Evolutionary conservation across 2,113 vertebrate genomes (phyloP).

Genomic region (Nematolebias whitei): DNA sequence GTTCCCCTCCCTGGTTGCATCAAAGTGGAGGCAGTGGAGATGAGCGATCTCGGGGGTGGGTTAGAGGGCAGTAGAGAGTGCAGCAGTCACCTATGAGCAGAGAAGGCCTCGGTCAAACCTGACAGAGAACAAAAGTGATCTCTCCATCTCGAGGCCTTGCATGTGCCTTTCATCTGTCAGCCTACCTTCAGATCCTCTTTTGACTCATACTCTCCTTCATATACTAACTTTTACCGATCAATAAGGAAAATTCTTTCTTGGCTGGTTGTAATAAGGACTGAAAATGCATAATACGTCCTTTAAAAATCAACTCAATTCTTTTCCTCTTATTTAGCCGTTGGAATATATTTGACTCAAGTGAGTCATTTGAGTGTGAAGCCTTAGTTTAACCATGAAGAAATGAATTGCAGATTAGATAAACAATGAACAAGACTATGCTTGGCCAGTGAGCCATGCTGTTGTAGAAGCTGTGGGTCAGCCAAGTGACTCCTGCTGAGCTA

Average conservation of each 20-base stretch:
- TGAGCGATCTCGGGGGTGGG: conserved; percentile 70
- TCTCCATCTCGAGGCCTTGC: conserved; percentile 65
- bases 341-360: no score
- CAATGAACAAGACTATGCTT: no score
- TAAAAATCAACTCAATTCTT: no score
- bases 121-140: conserved; percentile 70
- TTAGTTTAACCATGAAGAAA: no score
- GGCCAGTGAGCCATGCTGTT: no score
- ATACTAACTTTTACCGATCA: conserved; percentile 69
- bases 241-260: conserved; percentile 59
- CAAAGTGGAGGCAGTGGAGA: conserved; percentile 73
- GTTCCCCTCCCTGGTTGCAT: conserved; percentile 51
- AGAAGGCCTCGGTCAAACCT: conserved; percentile 73
- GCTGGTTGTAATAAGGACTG: conserved; percentile 52
- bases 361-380: no score
- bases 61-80: conserved; percentile 72
- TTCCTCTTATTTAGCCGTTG: no score
- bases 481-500: no score
- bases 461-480: no score
- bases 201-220: conserved; percentile 64
- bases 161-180: conserved; percentile 65
- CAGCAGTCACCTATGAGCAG: conserved; percentile 71
- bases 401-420: no score
- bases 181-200: conserved; percentile 72
- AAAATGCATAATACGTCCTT: no score